phyloP scores from a whole-genome alignment of 2,113 vertebrate genomes.

The Anolis carolinensis region DNA sequence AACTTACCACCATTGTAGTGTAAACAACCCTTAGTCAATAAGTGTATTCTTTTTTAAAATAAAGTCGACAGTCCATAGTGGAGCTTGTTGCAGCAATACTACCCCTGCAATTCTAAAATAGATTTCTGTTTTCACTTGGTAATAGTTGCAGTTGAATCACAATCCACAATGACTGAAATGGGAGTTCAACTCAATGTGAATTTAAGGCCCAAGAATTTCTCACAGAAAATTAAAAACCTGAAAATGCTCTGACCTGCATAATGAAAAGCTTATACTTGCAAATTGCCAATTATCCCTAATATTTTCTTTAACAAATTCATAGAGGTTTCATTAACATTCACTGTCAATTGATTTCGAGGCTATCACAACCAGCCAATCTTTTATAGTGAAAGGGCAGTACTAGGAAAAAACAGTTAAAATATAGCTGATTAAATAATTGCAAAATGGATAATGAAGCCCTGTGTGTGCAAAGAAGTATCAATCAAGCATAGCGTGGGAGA shows the following conservation, averaged over 20 bases:
- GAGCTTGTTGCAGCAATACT: too few relatives aligned
- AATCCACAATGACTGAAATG: not conserved
- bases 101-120: not conserved
- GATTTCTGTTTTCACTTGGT: not conserved
- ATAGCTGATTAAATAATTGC: constrained; percentile 24
- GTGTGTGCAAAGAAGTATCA: constrained; percentile 9
- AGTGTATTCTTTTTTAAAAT: too few relatives aligned
- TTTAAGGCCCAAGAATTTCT: not conserved
- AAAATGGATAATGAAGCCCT: constrained; percentile 33
- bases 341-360: not conserved
- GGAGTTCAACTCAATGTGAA: constrained; percentile 21
- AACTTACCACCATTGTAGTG: too few relatives aligned
- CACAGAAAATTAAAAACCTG: not conserved
- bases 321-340: constrained; percentile 42
- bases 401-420: constrained; percentile 6
- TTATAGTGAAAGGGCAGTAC: constrained; percentile 19
- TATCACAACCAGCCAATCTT: constrained; percentile 23
- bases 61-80: too few relatives aligned
- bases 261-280: not conserved
- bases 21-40: too few relatives aligned
- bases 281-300: not conserved
- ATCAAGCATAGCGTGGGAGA: constrained; percentile 12
- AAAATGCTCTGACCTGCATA: constrained; percentile 3
- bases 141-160: not conserved
- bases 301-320: constrained; percentile 46